Percentiles rank a stretch among this genome's conserved stretches.
phyloP scores from a whole-genome alignment of 2,888 invertebrate genomes.

The Agrilus mali region DNA sequence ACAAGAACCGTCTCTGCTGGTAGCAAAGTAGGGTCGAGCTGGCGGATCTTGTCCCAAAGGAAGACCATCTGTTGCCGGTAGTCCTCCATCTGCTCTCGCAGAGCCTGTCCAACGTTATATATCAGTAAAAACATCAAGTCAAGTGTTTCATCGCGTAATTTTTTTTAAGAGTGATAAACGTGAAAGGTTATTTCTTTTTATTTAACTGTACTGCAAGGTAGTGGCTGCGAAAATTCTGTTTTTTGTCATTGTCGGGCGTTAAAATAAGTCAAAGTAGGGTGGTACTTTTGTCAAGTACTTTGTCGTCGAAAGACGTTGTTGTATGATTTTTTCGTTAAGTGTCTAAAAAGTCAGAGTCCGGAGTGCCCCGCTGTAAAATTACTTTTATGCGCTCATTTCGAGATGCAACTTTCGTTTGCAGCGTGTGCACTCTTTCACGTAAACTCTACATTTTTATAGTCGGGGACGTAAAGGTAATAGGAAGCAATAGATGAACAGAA shows the following conservation, averaged over 20 bases:
- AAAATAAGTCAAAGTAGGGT: slow-evolving; percentile 1
- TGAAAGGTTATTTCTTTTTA: slow-evolving; percentile 4
- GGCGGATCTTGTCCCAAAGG: slow-evolving; percentile 58
- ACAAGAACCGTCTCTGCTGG: slow-evolving; percentile 37
- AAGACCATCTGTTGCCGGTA: slow-evolving; percentile 58
- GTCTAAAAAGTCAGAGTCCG: slow-evolving; percentile 66
- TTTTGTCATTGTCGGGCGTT: slow-evolving; percentile 5
- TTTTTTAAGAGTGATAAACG: slow-evolving; percentile 3
- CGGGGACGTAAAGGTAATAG: slow-evolving; percentile 23
- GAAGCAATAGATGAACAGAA: slow-evolving; percentile 35
- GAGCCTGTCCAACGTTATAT: slow-evolving; percentile 41
- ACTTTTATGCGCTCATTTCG: slow-evolving; percentile 81
- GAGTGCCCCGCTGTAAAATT: slow-evolving; percentile 75
- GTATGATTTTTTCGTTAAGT: slow-evolving; percentile 35
- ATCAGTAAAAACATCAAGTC: slow-evolving; percentile 19
- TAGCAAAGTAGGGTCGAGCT: slow-evolving; percentile 54
- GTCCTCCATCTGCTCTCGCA: slow-evolving; percentile 49
- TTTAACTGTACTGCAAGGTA: slow-evolving; percentile 25
- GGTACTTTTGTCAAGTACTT: neutral
- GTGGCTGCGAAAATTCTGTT: slow-evolving; percentile 28
- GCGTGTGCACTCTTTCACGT: slow-evolving; percentile 63
- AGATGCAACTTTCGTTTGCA: slow-evolving; percentile 79
- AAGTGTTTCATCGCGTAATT: slow-evolving; percentile 13
- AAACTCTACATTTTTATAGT: slow-evolving; percentile 56
- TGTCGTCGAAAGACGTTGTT: slow-evolving; percentile 9